Evolutionary conservation across 2,888 invertebrate genomes (phyloP), one percentile per base, ranked within the genome.

Genomic region (Apamea crenata): DNA sequence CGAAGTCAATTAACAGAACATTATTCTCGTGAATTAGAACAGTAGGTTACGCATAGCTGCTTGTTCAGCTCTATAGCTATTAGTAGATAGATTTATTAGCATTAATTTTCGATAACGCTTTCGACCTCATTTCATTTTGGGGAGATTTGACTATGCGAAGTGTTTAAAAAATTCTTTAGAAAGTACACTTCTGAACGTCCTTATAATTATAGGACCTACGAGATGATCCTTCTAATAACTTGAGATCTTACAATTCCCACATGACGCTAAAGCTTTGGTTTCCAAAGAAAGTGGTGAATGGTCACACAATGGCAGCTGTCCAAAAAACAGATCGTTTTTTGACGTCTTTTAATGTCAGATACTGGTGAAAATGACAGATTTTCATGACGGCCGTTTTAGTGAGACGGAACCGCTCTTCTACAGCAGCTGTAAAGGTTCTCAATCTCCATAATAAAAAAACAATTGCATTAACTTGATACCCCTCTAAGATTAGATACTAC

Each of bases 1-100:
- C 47, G 16, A 40, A 25, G 29, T 77, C n/a, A 50, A 66, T 59
- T 36, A 82, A 44, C 40, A 32, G 32, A 50, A 82, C 21, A 53
- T 36, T 25, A 47, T 29, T 75, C 16, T 36, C 6, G 4, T 32
- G 40, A 84, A 61, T 61, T 29, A 53, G 61, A 47, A 68, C 25
- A 36, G 32, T n/a, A n/a, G 16, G 40, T 78, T 44, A 32, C 2
- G 25, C 16, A 18, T 12, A n/a, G 12, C 10, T 70, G 32, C 10
- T n/a, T 6, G 32, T 32, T 32, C 32, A 70, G 16, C 16, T 50
- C 29, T 2, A n/a, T n/a, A 18, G 40, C 66, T 14, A 14, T 40
- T 40, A 66, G 25, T n/a, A 67, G 36, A 16, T n/a, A 67, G 36
- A 16, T 40, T 16, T 53, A 25, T 53, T 10, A 56, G 10, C 10